Base-by-base conservation (phyloP, 23 tunicate genomes). In the Ascidia mentula region DNA sequence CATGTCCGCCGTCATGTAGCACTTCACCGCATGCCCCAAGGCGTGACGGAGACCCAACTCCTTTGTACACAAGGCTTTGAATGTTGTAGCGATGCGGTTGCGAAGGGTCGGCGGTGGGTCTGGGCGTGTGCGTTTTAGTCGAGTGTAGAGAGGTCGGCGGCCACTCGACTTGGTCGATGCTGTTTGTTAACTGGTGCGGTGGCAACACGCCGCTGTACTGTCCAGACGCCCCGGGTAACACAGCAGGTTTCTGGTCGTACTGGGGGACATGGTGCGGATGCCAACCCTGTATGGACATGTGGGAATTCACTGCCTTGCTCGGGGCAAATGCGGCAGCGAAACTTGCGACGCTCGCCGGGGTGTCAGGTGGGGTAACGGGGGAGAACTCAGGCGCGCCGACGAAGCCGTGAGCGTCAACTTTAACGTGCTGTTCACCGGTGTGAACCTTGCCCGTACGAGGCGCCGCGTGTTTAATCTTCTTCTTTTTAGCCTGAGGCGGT, bases 1-100 rank as follows among this genome's bases (percentile, higher is more conserved):
- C 7, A 9, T 28, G 22, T 53, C 32, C 38, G 65, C 28, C 22
- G 24, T 26, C 13, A 28, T 26, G 13, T 3, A 9, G 4, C 24
- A 20, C 28, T 9, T 28, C 65, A 53, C 24, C 65, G 24, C 12
- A 32, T 40, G 69, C 18, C 5, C 37, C 22, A 1, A 35, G 71
- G 7, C 53, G 31, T 12, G 32, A 75, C 1, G 89, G 78, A 32
- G 82, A 42, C 28, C 74, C 32, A 36, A 33, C 0, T 1, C 73
- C 97, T 82, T 77, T 91, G 81, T 91, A 91, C 1, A 91, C 97
- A 40, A 91, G 72, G 40, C 81, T 91, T 36, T 82, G 90, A 17
- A 91, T 91, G 72, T 91, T 91, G 39, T 85, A 91, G 70, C 86
- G 97, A 6, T 38, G 76, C 31, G 97, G 84, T 39, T 85, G 84